Evolutionary conservation across 2,797 vertebrate species (phyloP), one percentile per base, ranked within the genome.

Genomic region (Pseudocheirus occidentalis): DNA sequence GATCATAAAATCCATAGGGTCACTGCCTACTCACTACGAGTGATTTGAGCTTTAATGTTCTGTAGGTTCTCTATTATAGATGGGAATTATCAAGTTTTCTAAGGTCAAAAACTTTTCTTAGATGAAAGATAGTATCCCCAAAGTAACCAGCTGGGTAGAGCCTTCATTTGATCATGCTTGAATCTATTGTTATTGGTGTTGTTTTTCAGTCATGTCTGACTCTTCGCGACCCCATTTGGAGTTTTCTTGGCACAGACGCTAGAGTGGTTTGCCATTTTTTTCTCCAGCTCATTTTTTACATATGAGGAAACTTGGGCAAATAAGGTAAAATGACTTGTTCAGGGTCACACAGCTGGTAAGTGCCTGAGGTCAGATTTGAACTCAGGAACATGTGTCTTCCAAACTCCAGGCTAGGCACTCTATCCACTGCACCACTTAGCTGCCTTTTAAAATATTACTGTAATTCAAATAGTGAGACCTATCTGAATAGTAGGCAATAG

Each of bases 61-160:
- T 95, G 59, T 34, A 93, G 52, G 31, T 95, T 93, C 54, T 96
- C 91, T 97, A 53, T 87, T 94, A 98, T 97, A 97, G 95, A 98
- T 99, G 98, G 98, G 96, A 99, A 97, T 96, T 95, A 55, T 59
- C 96, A 87, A 96, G 94, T 96, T 96, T 97, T 95, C 99, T 98
- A 95, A 99, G 99, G 99, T 99, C 99, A 97, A 99, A 99, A 97
- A 97, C 98, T 95, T 98, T 98, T 98, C 96, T 98, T 90, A 98
- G 98, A 97, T 98, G 98, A 95, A 99, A 99, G 96, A 95, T 98
- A 81, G 97, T 98, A 97, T 98, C 99, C 95, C 98, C 97, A 97
- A 99, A 98, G 99, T 99, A n/a, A 98, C 98, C 81, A 98, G 98
- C 29, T 99, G 99, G 99, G 99, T 99, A 96, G 98, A 99, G 31